Evolutionary conservation across 2,888 invertebrate genomes (phyloP), one percentile per base, ranked within the genome.

Genomic region (Hypomecis punctinalis): DNA sequence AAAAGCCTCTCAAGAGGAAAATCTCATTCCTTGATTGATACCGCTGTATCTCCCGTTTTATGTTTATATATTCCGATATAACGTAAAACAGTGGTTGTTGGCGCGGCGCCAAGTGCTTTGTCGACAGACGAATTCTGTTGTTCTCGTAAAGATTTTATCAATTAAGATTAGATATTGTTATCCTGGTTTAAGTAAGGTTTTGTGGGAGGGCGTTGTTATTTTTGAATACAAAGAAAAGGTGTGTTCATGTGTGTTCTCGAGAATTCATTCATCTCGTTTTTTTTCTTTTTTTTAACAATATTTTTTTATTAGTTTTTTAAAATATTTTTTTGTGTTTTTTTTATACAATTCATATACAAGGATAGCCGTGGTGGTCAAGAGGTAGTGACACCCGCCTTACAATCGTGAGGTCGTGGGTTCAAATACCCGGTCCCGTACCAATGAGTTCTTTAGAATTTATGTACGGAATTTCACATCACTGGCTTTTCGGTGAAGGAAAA

Each of bases 101-200:
- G 63, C 66, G 9, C 46, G 35, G 10, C 61, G 63, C 68, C 68
- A 63, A 66, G 46, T 59, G 42, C 61, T 65, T 61, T n/a, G 59
- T 48, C 33, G 53, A 33, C 47, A 60, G 60, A 66, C 55, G 53
- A 42, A 53, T 60, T 63, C 58, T 64, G 63, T 64, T 61, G 58
- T 53, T 55, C 51, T 59, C 56, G 46, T 56, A 61, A 56, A 62
- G 70, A 66, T 69, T 63, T 53, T 70, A 72, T 68, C 68, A 65
- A 67, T 70, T 61, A 63, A 58, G 61, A 60, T 65, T 57, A 66
- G 58, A 33, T 49, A 39, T 39, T 36, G 53, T 53, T 57, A 68
- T 66, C 23, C 23, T 3, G 60, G 61, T 33, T 62, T 64, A 48
- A 65, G 57, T 66, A 54, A 52, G 23, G 40, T 40, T 51, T 52